Evolutionary conservation across 2,113 vertebrate genomes (phyloP), one percentile per base, ranked within the genome.

Genomic region (Carassius carassius): DNA sequence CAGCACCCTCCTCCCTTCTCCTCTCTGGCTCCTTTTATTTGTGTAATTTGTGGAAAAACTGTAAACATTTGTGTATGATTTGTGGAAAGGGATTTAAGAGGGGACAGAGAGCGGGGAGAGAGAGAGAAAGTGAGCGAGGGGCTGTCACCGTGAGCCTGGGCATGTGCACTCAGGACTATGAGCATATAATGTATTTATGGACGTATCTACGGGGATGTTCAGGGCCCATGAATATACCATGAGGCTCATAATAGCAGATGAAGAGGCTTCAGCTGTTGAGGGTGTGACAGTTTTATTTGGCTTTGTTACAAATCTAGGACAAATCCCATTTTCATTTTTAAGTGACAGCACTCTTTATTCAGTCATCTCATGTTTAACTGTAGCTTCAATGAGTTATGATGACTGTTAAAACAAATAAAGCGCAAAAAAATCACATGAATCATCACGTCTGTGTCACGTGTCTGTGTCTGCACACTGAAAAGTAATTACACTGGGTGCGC

Each of bases 51-150:
- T 88, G 77, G 84, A 87, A 89, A 86, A 88, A 81, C 70, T 54
- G 69, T 87, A 86, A 90, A 90, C 82, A 86, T 87, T 89, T 84
- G 82, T 88, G 81, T 82, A 86, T 87, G 87, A 87, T 87, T 86
- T 88, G 84, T 84, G 73, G 82, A 81, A 86, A 86, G 84, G 32
- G 62, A 65, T 63, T 72, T 83, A 35, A 74, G 83, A 85, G 41
- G 32, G 78, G 58, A 73, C n/a, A 60, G 23, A 72, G 67, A 4
- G 19, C 32, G 17, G 32, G 21, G 72, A 7, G 41, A 69, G 56
- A 75, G 35, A 62, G 63, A 81, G 37, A 70, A 13, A 49, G 62
- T 58, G 32, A 72, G 62, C 25, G n/a, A 77, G 19, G 23, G 32
- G 37, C 63, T 60, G 76, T 79, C 49, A 44, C 17, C 62, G 78